Base-by-base conservation (phyloP, 2,113 vertebrate species). In the Mesoclemmys tuberculata region DNA sequence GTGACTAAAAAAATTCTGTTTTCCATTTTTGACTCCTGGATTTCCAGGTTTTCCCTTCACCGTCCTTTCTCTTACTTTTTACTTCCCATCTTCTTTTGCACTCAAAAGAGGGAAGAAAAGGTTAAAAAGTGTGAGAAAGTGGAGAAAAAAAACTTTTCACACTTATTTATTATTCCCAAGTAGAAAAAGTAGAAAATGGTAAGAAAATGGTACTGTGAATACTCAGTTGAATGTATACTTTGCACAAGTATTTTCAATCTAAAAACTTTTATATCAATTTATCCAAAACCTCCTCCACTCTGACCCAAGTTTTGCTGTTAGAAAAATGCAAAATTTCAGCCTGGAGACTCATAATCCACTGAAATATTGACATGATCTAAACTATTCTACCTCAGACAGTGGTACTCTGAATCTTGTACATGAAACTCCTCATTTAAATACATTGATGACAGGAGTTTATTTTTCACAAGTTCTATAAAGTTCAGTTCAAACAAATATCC, bases 401-500 rank as follows among this genome's bases (percentile, higher is more conserved):
- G 31, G 19, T 55, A 79, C 54, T 93, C 79, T 41, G 26, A 55
- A 92, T 95, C 88, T 95, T 90, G 38, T 71, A 86, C 35, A 80
- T 85, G 84, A 96, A 96, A 86, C 26, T 51, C 79, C 49, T 93
- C 78, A 87, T 94, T 95, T 92, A 95, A 89, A 93, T 46, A 48
- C n/a, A 74, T 84, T 52, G 94, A 95, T 95, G 95, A 96, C 91
- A 95, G 96, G 92, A 82, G 71, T 55, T 83, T 85, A 24, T 94
- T 95, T 96, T 93, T 85, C 91, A 94, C 77, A 88, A 88, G n/a
- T 83, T 61, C 54, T 83, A 90, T 96, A 97, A 97, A 96, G 68
- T 89, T 90, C 41, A 92, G 85, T 94, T 96, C 94, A 96, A 95
- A 86, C 82, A 80, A 91, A 93, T 88, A 90, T 89, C 93, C 74